phyloP scores from a whole-genome alignment of 2,797 vertebrate genomes.

The Microctenopoma steveboyesi region DNA sequence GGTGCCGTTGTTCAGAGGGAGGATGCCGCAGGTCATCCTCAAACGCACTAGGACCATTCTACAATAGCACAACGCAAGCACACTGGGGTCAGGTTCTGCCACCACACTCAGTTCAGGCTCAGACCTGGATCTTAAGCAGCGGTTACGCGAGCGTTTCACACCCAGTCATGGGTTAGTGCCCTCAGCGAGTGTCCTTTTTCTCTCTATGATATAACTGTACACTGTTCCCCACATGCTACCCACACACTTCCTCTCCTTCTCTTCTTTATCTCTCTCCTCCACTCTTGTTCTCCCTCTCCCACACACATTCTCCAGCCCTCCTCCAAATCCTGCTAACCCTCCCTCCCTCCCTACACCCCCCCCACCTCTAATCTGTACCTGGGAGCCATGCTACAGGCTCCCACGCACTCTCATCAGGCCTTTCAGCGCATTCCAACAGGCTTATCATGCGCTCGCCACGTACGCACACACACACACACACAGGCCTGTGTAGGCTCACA shows the following conservation, averaged over 20 bases:
- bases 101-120: no score
- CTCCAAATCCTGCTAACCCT: slow-evolving; percentile 43
- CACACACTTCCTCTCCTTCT: slow-evolving; percentile 47
- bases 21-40: no score
- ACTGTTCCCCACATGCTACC: slow-evolving; percentile 45
- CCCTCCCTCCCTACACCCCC: slow-evolving; percentile 11
- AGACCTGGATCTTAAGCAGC: background rate
- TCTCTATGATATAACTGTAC: background rate
- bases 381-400: slow-evolving; percentile 68
- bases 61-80: no score
- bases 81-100: no score
- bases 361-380: slow-evolving; percentile 71
- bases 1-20: no score
- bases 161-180: background rate
- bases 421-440: slow-evolving; percentile 70
- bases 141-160: background rate
- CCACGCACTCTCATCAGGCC: slow-evolving; percentile 69
- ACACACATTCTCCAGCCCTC: slow-evolving; percentile 60
- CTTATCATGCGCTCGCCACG: slow-evolving; percentile 53
- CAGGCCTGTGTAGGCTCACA: slow-evolving; percentile 38
- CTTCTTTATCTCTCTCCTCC: slow-evolving; percentile 66
- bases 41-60: no score
- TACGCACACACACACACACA: slow-evolving; percentile 12
- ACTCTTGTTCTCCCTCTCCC: slow-evolving; percentile 58
- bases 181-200: background rate